Base-by-base conservation (phyloP, 2,797 vertebrate genomes). In the Odontamblyopus rebecca region DNA sequence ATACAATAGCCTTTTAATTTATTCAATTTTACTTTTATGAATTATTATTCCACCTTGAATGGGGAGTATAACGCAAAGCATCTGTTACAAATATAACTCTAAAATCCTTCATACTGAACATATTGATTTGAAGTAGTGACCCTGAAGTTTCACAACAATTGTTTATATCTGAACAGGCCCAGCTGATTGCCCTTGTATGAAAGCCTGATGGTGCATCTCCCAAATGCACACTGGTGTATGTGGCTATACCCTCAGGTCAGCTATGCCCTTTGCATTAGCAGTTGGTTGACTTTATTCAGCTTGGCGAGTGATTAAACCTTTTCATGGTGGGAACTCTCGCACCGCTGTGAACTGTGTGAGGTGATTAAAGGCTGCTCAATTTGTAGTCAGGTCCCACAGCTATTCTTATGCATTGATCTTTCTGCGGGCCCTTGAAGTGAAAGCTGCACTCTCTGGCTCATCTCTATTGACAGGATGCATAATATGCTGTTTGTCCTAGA, bases 301-400 rank as follows among this genome's bases (percentile, higher is more conserved):
- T 80, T 80, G 78, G 65, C 79, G 59, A 78, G 87, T 91, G 88
- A 91, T 93, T 91, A 93, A 91, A 91, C 82, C 86, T 86, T 89
- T 90, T 87, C 85, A 85, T 85, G 83, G 86, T 74, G 72, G 74
- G 77, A 90, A 89, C 90, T 86, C 90, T 89, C 78, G 81, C 88
- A 88, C 86, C 26, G 68, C 86, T 89, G 85, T 89, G 87, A 91
- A 88, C 83, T 78, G 75, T 82, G 85, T 68, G 74, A 86, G 83
- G 87, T 92, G 91, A 93, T 92, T 93, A 93, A 90, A 91, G 79
- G 77, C 79, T 76, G 81, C 84, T 88, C 76, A 82, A 83, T 88
- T 86, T 86, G 82, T 83, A 87, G 86, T 88, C 84, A 68, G 63
- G 84, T 89, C 86, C 83, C 81, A 67, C 71, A 77, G 88, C 88